Evolutionary conservation across 2,888 invertebrate species (phyloP).

Genomic region (Thecocarcelia acutangulata): DNA sequence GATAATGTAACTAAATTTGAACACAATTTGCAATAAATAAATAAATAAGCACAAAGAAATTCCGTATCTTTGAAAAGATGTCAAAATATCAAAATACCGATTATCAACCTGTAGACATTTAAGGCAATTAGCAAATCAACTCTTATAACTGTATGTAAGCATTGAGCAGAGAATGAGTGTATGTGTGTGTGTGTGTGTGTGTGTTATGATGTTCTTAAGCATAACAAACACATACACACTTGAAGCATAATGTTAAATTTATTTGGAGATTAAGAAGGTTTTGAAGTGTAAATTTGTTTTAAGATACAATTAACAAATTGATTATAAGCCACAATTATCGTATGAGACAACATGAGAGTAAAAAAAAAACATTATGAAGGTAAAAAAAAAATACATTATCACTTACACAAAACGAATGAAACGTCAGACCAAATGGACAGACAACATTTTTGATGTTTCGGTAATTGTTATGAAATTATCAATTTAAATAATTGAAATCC

Average conservation of each 20-base stretch:
- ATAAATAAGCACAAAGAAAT: slow-evolving; percentile 36
- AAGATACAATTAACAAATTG: slow-evolving; percentile 69
- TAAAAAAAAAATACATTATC: neutral
- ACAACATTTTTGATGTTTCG: slow-evolving; percentile 44
- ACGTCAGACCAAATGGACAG: slow-evolving; percentile 2
- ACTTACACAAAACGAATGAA: neutral
- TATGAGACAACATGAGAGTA: slow-evolving; percentile 25
- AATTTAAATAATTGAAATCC: slow-evolving; percentile 57
- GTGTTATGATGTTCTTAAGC: neutral
- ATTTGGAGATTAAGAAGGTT: slow-evolving; percentile 69
- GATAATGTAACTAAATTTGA: neutral
- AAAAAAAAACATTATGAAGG: no score
- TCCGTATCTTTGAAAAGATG: slow-evolving; percentile 61
- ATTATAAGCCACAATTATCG: slow-evolving; percentile 52
- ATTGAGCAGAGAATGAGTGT: slow-evolving; percentile 60
- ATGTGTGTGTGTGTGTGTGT: no score
- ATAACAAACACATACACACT: slow-evolving; percentile 2
- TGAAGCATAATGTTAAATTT: slow-evolving; percentile 54
- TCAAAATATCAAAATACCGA: slow-evolving; percentile 75
- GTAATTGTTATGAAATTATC: slow-evolving; percentile 34
- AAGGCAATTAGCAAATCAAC: slow-evolving; percentile 81
- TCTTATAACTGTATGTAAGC: slow-evolving; percentile 71
- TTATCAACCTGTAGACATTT: slow-evolving; percentile 80
- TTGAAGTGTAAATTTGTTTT: slow-evolving; percentile 68
- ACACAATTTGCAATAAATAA: slow-evolving; percentile 7